Percentiles rank a stretch among this genome's conserved stretches.
Evolutionary conservation across 2,797 vertebrate genomes (phyloP).

Genomic region (Pangasius macronema): DNA sequence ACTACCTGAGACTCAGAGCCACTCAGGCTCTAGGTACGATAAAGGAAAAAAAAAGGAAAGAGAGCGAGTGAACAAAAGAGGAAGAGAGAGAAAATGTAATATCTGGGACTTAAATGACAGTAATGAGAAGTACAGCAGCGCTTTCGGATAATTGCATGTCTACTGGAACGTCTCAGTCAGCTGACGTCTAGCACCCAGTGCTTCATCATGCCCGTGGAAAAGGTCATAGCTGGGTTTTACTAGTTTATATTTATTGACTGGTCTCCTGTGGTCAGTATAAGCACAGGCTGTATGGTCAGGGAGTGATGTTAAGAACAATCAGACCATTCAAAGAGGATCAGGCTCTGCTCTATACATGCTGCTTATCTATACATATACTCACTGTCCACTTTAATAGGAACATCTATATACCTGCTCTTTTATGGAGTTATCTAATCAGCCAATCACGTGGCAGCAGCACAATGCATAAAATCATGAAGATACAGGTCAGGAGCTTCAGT

Average conservation of each 20-base stretch:
- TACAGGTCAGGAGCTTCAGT: no score
- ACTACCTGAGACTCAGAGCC: not conserved
- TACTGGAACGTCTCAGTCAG: not conserved
- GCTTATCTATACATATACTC: not conserved
- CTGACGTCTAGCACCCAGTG: not conserved
- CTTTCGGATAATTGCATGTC: slow-evolving; percentile 27
- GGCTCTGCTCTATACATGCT: not conserved
- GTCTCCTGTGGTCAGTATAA: slow-evolving; percentile 1
- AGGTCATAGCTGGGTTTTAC: not conserved
- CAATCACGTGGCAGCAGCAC: no score
- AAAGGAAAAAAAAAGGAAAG: not conserved
- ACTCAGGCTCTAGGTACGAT: not conserved
- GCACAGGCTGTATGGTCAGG: not conserved
- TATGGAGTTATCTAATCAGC: no score
- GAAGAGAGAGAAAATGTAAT: not conserved
- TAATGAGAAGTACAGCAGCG: not conserved
- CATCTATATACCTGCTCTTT: no score
- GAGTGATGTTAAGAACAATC: not conserved
- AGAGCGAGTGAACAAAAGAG: not conserved
- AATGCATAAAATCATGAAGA: no score
- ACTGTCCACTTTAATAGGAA: no score
- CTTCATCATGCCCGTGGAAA: not conserved
- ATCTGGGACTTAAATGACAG: slow-evolving; percentile 1
- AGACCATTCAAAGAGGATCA: not conserved
- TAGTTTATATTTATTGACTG: slow-evolving; percentile 12